A percentile compares a stretch with the other conserved stretches of the same genome.
Evolutionary conservation across 2,888 invertebrate species (phyloP).

Genomic region (Spialia ferax): DNA sequence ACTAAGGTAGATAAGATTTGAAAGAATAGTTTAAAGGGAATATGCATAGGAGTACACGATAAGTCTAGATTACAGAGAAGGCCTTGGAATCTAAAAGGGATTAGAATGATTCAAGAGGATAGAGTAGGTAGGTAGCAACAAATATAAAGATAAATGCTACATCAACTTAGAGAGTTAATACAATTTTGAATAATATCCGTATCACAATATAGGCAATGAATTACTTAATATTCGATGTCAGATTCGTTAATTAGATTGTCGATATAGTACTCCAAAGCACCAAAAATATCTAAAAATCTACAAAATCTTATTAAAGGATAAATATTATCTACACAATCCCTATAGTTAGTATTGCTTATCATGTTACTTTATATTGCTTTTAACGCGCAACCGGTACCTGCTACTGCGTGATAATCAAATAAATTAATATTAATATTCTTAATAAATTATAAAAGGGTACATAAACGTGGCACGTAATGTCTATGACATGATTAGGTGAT

Average conservation of each 20-base stretch:
- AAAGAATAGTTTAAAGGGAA: conserved; percentile 65
- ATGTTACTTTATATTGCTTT: conserved; percentile 82
- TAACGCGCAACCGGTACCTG: conserved; percentile 73
- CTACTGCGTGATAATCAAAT: conserved; percentile 63
- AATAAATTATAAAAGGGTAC: conserved; percentile 13
- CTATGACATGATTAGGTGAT: conserved; percentile 69
- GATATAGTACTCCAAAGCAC: conserved; percentile 78
- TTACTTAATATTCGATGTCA: conserved; percentile 75
- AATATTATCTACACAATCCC: conserved; percentile 63
- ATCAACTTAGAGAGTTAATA: conserved; percentile 49
- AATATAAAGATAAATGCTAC: conserved; percentile 46
- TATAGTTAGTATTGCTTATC: conserved; percentile 81
- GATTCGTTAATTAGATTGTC: conserved; percentile 66
- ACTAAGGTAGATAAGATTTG: conserved; percentile 60
- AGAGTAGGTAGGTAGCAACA: conserved; percentile 43
- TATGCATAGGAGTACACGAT: conserved; percentile 65
- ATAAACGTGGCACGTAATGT: conserved; percentile 57
- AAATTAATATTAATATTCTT: conserved; percentile 45
- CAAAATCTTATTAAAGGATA: conserved; percentile 67
- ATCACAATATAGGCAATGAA: conserved; percentile 55
- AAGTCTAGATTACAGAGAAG: conserved; percentile 54
- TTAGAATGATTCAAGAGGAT: conserved; percentile 45
- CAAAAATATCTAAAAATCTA: conserved; percentile 77
- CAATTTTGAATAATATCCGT: conserved; percentile 57
- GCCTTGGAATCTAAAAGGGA: conserved; percentile 50